phyloP scores from a whole-genome alignment of 1,140 invertebrate species.

The Papilio glaucus region DNA sequence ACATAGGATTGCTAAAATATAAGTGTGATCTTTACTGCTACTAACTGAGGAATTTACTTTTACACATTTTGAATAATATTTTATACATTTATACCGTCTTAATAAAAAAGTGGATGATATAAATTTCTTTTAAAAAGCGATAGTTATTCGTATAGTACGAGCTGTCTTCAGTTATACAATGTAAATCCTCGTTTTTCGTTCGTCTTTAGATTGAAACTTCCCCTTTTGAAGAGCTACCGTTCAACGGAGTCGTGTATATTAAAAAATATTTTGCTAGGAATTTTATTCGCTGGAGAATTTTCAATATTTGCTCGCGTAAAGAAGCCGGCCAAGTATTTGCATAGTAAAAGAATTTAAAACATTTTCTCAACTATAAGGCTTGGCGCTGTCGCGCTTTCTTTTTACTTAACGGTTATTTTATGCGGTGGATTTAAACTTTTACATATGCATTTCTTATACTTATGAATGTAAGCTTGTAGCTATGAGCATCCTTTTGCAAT shows the following conservation, averaged over 20 bases:
- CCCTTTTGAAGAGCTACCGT: slow-evolving; percentile 52
- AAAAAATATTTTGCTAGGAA: slow-evolving; percentile 58
- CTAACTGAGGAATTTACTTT: too few relatives aligned
- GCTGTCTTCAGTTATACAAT: slow-evolving; percentile 45
- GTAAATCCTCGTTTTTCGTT: slow-evolving; percentile 55
- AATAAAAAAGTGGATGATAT: background rate
- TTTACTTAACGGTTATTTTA: slow-evolving; percentile 27
- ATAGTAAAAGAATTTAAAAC: slow-evolving; percentile 25
- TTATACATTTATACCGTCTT: background rate
- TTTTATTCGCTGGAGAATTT: slow-evolving; percentile 49
- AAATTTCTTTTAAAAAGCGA: background rate
- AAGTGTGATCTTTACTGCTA: too few relatives aligned
- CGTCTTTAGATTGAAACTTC: slow-evolving; percentile 59
- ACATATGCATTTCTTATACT: too few relatives aligned
- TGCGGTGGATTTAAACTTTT: slow-evolving; percentile 15
- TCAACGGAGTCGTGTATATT: slow-evolving; percentile 57
- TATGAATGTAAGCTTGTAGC: background rate
- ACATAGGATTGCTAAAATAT: too few relatives aligned
- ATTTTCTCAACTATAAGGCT: slow-evolving; percentile 16
- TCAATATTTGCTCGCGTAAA: slow-evolving; percentile 41
- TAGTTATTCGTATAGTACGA: slow-evolving; percentile 24
- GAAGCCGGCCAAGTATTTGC: slow-evolving; percentile 27
- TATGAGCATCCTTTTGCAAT: too few relatives aligned
- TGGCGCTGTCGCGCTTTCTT: slow-evolving; percentile 19
- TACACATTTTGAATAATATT: background rate